Percentiles rank a stretch among this genome's conserved stretches.
phyloP scores from a whole-genome alignment of 2,113 vertebrate species.

The Charadrius vociferus region DNA sequence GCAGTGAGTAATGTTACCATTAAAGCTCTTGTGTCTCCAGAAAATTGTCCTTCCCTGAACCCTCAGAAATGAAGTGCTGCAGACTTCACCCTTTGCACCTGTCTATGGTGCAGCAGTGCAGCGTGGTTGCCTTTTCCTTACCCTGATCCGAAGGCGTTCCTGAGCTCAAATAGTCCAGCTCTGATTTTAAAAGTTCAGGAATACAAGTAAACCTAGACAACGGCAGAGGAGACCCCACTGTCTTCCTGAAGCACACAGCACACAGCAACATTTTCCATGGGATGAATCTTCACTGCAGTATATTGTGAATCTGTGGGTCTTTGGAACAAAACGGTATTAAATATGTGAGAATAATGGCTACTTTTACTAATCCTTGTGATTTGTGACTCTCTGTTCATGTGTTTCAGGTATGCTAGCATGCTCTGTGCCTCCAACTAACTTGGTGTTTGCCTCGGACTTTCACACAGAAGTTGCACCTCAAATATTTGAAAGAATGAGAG shows the following conservation, averaged over 20 bases:
- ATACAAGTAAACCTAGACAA: neutral
- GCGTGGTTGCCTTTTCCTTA: neutral
- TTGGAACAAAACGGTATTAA: neutral
- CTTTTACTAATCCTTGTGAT: neutral
- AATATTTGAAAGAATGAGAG: constrained; percentile 53
- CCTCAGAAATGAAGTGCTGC: neutral
- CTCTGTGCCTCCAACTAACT: constrained; percentile 44
- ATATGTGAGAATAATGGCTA: neutral
- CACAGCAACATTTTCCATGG: neutral
- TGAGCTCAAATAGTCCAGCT: neutral
- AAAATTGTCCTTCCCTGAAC: neutral
- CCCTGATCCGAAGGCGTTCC: neutral
- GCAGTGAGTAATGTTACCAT: neutral
- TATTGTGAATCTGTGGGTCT: neutral
- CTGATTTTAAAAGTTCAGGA: neutral
- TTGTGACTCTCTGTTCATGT: neutral
- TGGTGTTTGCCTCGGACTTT: constrained; percentile 59
- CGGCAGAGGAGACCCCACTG: neutral
- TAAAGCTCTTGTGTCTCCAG: neutral
- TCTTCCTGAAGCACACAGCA: neutral
- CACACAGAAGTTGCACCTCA: constrained; percentile 10
- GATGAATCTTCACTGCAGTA: neutral
- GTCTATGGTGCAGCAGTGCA: neutral
- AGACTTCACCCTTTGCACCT: neutral
- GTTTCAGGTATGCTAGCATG: constrained; percentile 40